Conservation (phyloP, 2,797 vertebrate species). For the Diglossa cyanea region DNA sequence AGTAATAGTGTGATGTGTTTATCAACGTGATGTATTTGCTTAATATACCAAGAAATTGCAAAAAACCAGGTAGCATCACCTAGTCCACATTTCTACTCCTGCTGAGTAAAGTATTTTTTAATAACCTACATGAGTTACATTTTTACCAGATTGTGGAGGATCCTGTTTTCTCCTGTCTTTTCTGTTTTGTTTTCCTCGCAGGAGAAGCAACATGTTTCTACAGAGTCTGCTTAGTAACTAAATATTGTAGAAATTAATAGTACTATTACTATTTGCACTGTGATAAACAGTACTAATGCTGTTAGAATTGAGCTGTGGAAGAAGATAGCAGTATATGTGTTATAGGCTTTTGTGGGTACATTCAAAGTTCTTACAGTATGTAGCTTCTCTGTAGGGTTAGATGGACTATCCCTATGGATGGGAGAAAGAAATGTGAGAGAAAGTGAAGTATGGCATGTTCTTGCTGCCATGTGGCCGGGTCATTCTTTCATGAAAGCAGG, state of each 20-base stretch:
- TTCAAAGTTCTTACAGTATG: neutral
- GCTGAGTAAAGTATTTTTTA: neutral
- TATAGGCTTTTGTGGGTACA: accelerated
- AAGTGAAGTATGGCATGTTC: neutral
- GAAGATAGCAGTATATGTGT: accelerated
- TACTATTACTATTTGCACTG: no score
- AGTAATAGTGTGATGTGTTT: neutral
- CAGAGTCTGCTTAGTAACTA: neutral
- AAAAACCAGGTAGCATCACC: neutral
- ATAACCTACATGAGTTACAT: neutral
- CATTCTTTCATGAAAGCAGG: neutral
- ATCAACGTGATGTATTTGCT: neutral
- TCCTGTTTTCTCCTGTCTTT: neutral
- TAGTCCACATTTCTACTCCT: neutral
- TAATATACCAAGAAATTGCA: neutral
- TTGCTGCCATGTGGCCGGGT: neutral
- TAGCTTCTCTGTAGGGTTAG: neutral
- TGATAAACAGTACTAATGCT: no score
- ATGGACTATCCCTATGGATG: neutral
- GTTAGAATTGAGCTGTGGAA: neutral
- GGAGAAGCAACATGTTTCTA: neutral
- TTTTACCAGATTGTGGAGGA: neutral
- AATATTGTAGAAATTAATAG: neutral
- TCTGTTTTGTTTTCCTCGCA: neutral
- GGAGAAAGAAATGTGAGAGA: neutral